Evolutionary conservation across 2,888 invertebrate genomes (phyloP).

Genomic region (Morinoia aosen): DNA sequence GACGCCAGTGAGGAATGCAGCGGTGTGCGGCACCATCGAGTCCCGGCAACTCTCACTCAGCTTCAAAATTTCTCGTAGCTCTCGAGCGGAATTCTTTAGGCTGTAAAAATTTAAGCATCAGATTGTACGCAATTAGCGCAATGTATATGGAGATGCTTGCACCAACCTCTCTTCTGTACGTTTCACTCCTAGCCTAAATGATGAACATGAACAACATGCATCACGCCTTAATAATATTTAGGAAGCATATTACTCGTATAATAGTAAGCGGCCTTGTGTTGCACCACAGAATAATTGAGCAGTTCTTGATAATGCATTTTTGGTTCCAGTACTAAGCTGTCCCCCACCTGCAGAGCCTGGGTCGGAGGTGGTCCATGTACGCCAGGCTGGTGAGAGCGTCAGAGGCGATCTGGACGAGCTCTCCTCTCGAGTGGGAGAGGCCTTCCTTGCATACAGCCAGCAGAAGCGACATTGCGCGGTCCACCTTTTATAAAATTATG

Average conservation of each 20-base stretch:
- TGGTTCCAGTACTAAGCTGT: background rate
- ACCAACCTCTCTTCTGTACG: too few species aligned
- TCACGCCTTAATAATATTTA: too few species aligned
- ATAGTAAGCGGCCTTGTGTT: background rate
- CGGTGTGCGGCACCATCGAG: background rate
- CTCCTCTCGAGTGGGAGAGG: background rate
- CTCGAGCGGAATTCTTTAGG: background rate
- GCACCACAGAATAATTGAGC: background rate
- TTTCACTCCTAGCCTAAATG: too few species aligned
- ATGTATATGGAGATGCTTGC: background rate
- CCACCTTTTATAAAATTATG: background rate
- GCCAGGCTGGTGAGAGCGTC: constrained; percentile 1
- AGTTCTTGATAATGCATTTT: background rate
- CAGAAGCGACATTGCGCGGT: background rate
- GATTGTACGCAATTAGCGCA: background rate
- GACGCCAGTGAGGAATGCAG: background rate
- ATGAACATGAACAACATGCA: too few species aligned
- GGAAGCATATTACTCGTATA: too few species aligned
- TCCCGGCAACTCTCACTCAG: background rate
- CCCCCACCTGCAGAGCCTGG: background rate
- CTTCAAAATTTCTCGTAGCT: background rate
- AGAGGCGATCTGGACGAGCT: constrained; percentile 8
- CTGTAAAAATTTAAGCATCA: background rate
- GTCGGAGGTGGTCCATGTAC: background rate
- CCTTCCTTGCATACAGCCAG: constrained; percentile 20